These are phyloP conservation scores for Hesperophylax magnus DNA, from an alignment of 1,140 invertebrate species.

Conservation along the genomic window DNA sequence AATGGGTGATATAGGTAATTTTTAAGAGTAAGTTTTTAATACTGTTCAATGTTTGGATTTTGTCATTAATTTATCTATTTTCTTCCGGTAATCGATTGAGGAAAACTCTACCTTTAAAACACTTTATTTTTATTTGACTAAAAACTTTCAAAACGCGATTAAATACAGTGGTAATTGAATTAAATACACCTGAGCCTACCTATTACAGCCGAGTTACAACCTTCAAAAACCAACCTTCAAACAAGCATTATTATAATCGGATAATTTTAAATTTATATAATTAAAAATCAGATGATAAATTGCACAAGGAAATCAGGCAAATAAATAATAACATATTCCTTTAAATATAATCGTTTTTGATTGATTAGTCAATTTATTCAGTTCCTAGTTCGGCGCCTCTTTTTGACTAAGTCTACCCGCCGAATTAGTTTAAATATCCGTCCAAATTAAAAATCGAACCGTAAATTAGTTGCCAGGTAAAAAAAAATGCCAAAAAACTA, in stretches of 20 bases:
- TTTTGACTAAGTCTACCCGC: conserved; percentile 3
- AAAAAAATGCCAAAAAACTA: conserved; percentile 23
- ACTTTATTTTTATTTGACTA: no score
- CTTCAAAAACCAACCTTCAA: not conserved
- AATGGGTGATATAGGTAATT: no score
- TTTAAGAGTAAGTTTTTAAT: no score
- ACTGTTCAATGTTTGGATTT: no score
- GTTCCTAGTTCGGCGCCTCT: conserved; percentile 14
- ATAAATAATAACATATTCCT: conserved; percentile 6
- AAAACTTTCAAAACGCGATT: no score
- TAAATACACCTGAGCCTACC: no score
- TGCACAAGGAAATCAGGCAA: conserved; percentile 33
- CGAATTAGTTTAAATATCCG: conserved; percentile 30
- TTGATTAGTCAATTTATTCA: conserved; percentile 55
- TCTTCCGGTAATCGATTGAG: no score
- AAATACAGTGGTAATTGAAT: no score
- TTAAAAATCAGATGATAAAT: conserved; percentile 35
- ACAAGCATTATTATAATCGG: not conserved
- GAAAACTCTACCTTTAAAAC: no score
- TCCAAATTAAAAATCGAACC: conserved; percentile 46
- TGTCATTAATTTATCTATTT: no score
- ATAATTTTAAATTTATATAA: no score
- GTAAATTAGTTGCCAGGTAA: conserved; percentile 43
- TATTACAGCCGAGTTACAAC: no score
- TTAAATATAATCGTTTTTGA: conserved; percentile 19